phyloP scores from a whole-genome alignment of 2,113 vertebrate species.

The Xenopus laevis region DNA sequence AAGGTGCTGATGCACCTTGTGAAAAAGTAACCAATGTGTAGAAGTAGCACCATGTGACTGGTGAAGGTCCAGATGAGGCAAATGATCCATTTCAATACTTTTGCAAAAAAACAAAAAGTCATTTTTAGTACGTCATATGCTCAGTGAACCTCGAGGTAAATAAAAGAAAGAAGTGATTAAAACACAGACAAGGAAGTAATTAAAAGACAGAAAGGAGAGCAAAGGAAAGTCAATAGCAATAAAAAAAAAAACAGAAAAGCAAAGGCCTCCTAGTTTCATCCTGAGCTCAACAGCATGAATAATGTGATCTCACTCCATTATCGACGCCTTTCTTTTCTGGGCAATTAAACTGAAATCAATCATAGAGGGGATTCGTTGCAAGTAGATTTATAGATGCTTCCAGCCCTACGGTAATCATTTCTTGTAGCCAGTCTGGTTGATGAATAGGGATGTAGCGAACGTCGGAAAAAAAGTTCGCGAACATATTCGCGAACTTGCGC shows the following conservation, averaged over 20 bases:
- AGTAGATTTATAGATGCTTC: conserved; percentile 19
- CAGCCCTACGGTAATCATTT: conserved; percentile 5
- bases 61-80: too few species aligned
- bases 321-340: neutral
- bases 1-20: too few species aligned
- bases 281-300: conserved; percentile 16
- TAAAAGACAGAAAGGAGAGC: neutral
- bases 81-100: too few species aligned
- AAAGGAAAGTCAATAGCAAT: neutral
- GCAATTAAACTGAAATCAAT: conserved; percentile 28
- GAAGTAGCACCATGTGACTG: too few species aligned
- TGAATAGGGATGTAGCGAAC: too few species aligned
- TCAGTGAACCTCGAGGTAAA: too few species aligned
- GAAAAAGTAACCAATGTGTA: too few species aligned
- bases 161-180: too few species aligned
- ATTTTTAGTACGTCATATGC: too few species aligned
- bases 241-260: neutral
- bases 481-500: too few species aligned
- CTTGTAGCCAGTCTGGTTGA: neutral
- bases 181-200: neutral
- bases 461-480: too few species aligned
- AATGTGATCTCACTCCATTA: conserved; percentile 10
- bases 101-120: too few species aligned
- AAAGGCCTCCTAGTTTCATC: conserved; percentile 1
- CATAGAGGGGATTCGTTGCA: conserved; percentile 4